Percentiles rank a stretch among this genome's conserved stretches.
Evolutionary conservation across 2,797 vertebrate species (phyloP).

Genomic region (Prionace glauca): DNA sequence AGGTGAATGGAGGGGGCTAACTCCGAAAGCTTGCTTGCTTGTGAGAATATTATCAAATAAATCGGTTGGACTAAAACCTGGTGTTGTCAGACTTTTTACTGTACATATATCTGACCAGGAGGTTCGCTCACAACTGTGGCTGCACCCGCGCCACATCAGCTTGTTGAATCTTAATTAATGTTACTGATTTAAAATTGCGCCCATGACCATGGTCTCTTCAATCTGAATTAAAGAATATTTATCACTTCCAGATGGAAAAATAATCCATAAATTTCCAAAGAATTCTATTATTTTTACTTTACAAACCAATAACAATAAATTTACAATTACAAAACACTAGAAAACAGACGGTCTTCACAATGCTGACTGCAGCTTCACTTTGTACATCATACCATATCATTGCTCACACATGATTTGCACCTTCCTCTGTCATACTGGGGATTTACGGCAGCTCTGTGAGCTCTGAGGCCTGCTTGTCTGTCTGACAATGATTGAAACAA

Average conservation of each 20-base stretch:
- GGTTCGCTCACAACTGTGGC: not conserved
- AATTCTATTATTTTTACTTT: not conserved
- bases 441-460: not conserved
- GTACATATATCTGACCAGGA: not conserved
- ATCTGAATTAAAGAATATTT: not conserved
- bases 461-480: not conserved
- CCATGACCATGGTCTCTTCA: not conserved
- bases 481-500: not conserved
- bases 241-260: not conserved
- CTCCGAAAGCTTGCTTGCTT: no score
- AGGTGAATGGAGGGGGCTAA: no score
- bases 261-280: not conserved
- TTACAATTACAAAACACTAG: not conserved
- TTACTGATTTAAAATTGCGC: not conserved
- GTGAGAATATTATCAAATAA: no score
- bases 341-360: not conserved
- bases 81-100: no score
- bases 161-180: not conserved
- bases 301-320: not conserved
- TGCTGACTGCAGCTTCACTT: not conserved
- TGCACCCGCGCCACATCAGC: not conserved
- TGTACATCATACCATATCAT: not conserved
- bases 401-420: not conserved
- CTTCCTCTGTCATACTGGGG: not conserved
- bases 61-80: no score